These are phyloP conservation scores for Pygocentrus nattereri DNA, from an alignment of 2,797 vertebrate species.

Conservation along the genomic window DNA sequence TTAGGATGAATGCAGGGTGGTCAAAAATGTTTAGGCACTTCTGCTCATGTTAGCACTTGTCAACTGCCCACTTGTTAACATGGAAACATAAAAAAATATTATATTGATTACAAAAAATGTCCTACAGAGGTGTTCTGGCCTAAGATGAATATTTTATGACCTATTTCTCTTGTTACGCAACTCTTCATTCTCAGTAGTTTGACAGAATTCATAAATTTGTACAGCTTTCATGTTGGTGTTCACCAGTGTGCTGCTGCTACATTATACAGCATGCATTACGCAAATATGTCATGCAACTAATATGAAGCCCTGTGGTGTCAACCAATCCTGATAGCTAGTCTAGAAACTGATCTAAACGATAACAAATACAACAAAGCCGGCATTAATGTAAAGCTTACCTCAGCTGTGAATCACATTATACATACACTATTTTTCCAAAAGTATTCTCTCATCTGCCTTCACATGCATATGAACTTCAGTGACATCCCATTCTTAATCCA, in stretches of 20 bases:
- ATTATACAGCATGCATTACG: background rate
- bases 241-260: background rate
- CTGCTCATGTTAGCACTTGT: background rate
- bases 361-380: background rate
- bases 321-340: background rate
- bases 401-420: background rate
- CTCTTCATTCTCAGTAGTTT: too few species aligned
- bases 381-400: background rate
- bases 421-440: too few species aligned
- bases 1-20: background rate
- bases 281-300: background rate
- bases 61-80: background rate
- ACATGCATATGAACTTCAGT: too few species aligned
- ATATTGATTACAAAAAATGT: background rate
- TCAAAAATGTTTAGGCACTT: background rate
- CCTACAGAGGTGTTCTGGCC: too few species aligned
- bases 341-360: background rate
- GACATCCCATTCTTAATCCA: too few species aligned
- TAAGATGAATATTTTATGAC: too few species aligned
- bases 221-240: background rate
- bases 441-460: too few species aligned
- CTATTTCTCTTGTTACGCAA: too few species aligned
- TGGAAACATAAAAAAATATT: background rate
- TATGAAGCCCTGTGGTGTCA: background rate
- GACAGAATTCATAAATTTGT: too few species aligned